phyloP scores from a whole-genome alignment of 2,113 vertebrate species.

The Glaucidium brasilianum region DNA sequence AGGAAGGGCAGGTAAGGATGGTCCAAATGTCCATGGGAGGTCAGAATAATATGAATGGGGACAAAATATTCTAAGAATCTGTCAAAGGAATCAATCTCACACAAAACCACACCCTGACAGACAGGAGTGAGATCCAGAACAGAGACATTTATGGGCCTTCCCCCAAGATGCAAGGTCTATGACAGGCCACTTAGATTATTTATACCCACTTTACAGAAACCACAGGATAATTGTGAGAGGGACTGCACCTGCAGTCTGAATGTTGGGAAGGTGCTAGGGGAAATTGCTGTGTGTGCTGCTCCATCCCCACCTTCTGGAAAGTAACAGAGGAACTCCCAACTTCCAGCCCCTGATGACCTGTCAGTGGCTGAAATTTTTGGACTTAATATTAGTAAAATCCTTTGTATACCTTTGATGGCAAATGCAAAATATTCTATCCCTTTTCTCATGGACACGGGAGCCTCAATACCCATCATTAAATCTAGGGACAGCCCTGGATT shows the following conservation, averaged over 20 bases:
- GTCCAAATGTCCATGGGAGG: neutral
- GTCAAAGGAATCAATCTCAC: neutral
- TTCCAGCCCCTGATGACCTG: neutral
- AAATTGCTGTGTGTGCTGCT: neutral
- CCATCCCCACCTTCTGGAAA: neutral
- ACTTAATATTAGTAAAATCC: neutral
- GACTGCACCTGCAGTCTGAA: neutral
- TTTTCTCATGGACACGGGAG: neutral
- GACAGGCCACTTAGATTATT: neutral
- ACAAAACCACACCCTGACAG: neutral
- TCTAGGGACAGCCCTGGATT: neutral
- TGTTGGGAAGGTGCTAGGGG: neutral
- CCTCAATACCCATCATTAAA: neutral
- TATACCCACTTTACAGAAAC: neutral
- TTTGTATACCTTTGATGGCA: neutral
- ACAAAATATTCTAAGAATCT: neutral
- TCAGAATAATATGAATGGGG: neutral
- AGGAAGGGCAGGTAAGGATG: neutral
- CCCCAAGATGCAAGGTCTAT: neutral
- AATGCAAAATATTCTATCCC: neutral
- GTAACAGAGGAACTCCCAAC: neutral
- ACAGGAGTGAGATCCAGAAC: neutral
- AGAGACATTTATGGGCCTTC: neutral
- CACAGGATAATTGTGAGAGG: neutral
- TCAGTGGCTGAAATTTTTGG: neutral